These are phyloP conservation scores for Xylocopa sonorina DNA, from an alignment of 1,140 invertebrate genomes.

Conservation along the genomic window DNA sequence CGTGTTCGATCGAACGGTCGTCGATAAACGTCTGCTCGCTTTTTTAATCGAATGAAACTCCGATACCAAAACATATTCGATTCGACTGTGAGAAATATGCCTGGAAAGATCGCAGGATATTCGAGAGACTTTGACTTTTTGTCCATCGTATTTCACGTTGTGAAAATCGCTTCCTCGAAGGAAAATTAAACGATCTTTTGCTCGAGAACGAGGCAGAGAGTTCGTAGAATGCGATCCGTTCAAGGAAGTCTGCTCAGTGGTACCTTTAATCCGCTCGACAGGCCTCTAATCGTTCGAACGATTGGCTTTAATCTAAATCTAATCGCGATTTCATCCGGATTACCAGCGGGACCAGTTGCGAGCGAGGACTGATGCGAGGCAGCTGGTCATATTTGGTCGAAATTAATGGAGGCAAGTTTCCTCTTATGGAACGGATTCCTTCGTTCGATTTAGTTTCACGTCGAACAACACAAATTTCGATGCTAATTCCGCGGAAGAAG, in stretches of 20 bases:
- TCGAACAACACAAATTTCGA: too few relatives aligned
- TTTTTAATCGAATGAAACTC: too few relatives aligned
- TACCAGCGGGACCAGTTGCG: constrained; percentile 58
- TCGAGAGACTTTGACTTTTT: too few relatives aligned
- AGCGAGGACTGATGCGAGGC: constrained; percentile 19
- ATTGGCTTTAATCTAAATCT: constrained; percentile 73
- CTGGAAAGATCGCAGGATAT: too few relatives aligned
- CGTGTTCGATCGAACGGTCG: too few relatives aligned
- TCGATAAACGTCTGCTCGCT: too few relatives aligned
- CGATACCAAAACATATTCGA: too few relatives aligned
- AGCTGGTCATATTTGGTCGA: neutral
- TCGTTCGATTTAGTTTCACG: neutral
- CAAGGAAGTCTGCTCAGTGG: neutral
- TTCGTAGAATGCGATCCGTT: neutral
- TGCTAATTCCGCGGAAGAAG: too few relatives aligned
- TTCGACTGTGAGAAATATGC: too few relatives aligned
- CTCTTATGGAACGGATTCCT: neutral
- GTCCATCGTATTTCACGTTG: too few relatives aligned
- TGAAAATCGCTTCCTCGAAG: too few relatives aligned
- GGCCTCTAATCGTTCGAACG: neutral
- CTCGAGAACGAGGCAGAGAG: neutral
- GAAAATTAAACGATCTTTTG: too few relatives aligned
- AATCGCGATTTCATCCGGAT: constrained; percentile 69
- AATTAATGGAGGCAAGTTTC: neutral
- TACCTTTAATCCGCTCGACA: constrained; percentile 11